Conservation (phyloP, 2,888 invertebrate species). For the Xanthia togata region DNA sequence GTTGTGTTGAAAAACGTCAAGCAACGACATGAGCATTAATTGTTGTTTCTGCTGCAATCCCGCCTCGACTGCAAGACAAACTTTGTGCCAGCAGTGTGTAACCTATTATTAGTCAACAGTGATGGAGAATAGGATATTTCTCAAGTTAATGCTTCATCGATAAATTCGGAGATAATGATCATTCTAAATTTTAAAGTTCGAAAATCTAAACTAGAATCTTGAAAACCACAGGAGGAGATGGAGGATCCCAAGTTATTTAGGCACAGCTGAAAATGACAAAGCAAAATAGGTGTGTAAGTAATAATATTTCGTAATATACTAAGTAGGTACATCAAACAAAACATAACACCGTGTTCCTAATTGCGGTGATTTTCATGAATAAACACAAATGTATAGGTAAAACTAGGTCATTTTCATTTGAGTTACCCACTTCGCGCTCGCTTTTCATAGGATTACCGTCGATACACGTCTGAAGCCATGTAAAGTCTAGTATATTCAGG, state of each 20-base stretch:
- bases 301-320: constrained; percentile 2
- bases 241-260: neutral
- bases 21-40: no score
- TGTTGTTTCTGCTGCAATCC: neutral
- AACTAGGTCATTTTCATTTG: constrained; percentile 58
- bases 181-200: neutral
- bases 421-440: constrained; percentile 54
- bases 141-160: neutral
- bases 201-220: neutral
- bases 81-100: neutral
- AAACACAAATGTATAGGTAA: constrained; percentile 46
- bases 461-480: constrained; percentile 63
- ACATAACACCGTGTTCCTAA: constrained; percentile 25
- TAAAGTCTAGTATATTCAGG: constrained; percentile 60
- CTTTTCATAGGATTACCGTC: constrained; percentile 67
- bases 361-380: constrained; percentile 42
- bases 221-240: neutral
- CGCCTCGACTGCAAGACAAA: neutral
- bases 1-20: neutral
- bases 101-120: neutral
- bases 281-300: neutral
- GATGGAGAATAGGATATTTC: neutral
- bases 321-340: constrained; percentile 11
- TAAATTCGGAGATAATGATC: neutral
- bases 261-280: neutral